phyloP scores from a whole-genome alignment of 1,140 invertebrate species.

The Danaus plexippus region DNA sequence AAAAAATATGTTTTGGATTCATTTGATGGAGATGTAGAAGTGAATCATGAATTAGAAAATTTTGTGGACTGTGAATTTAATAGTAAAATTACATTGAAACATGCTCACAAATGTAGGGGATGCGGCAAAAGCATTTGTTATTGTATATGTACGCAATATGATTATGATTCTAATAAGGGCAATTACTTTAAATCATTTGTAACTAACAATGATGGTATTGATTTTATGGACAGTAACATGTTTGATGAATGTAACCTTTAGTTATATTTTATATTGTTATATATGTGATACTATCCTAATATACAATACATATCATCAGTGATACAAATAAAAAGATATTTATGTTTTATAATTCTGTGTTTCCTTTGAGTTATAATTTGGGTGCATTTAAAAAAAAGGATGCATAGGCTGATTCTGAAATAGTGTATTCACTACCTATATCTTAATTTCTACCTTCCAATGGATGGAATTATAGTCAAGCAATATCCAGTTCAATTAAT shows the following conservation, averaged over 20 bases:
- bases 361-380: no score
- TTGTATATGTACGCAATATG: slow-evolving; percentile 52
- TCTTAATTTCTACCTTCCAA: no score
- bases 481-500: no score
- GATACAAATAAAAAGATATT: background rate
- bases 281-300: background rate
- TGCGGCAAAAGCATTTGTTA: slow-evolving; percentile 52
- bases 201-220: slow-evolving; percentile 41
- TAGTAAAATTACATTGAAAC: slow-evolving; percentile 49
- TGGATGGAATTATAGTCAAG: no score
- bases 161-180: slow-evolving; percentile 40
- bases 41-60: slow-evolving; percentile 37
- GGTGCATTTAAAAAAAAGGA: no score
- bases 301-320: background rate
- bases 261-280: slow-evolving; percentile 9
- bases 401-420: no score
- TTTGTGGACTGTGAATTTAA: slow-evolving; percentile 51
- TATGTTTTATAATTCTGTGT: no score
- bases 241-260: slow-evolving; percentile 40
- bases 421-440: no score
- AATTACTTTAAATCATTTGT: slow-evolving; percentile 50
- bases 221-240: slow-evolving; percentile 61
- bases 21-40: slow-evolving; percentile 44
- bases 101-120: slow-evolving; percentile 50
- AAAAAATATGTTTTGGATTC: slow-evolving; percentile 65